phyloP scores from a whole-genome alignment of 2,888 invertebrate species.

The Caradrina clavipalpis region DNA sequence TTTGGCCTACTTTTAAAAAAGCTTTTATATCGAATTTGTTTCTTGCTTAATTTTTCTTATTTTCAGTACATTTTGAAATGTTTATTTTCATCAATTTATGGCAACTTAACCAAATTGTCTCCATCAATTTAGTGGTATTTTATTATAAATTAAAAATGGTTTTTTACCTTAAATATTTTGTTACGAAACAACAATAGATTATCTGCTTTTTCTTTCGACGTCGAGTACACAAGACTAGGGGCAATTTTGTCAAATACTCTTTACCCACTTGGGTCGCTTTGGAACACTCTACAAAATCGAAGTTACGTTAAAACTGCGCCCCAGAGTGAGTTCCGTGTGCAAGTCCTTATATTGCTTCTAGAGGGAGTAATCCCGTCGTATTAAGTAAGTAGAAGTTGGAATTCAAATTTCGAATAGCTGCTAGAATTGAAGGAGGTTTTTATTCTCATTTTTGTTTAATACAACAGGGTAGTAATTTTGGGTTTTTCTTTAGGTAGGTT shows the following conservation, averaged over 20 bases:
- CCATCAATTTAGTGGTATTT: not conserved
- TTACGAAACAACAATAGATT: not conserved
- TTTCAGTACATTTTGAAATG: not conserved
- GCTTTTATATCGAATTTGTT: not conserved
- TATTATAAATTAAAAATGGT: too few species aligned
- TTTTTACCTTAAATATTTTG: too few species aligned
- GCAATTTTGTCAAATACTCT: conserved; percentile 69
- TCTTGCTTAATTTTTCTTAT: not conserved
- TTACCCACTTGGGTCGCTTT: conserved; percentile 56
- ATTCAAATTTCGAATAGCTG: conserved; percentile 19
- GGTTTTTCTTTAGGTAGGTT: too few species aligned
- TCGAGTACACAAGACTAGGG: conserved; percentile 18
- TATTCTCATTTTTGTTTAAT: conserved; percentile 3
- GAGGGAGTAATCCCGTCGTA: conserved; percentile 24
- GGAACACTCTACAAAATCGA: conserved; percentile 59
- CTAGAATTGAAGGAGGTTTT: not conserved
- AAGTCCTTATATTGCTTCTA: conserved; percentile 38
- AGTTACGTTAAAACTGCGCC: conserved; percentile 46
- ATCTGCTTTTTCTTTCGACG: not conserved
- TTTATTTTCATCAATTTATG: not conserved
- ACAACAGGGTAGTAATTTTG: too few species aligned
- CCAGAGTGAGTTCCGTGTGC: conserved; percentile 32
- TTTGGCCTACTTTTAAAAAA: not conserved
- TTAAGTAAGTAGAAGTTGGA: conserved; percentile 10
- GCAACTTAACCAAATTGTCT: not conserved